Base-by-base conservation (phyloP, 2,797 vertebrate species). In the Odontamblyopus rebecca region DNA sequence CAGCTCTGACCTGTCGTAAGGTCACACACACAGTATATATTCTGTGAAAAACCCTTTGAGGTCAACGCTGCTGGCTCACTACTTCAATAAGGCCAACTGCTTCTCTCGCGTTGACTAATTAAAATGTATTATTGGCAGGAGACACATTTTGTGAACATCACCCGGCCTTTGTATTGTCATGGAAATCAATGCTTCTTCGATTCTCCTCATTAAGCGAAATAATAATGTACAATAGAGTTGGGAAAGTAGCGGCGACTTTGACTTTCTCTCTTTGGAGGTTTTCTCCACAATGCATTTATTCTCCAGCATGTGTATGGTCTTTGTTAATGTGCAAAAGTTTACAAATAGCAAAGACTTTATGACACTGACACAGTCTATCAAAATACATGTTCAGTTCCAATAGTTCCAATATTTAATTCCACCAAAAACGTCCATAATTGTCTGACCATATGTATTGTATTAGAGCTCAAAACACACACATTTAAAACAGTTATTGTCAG, bases 51-150 rank as follows among this genome's bases (percentile, higher is more conserved):
- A 69, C 32, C 44, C 9, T 60, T 67, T 53, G 19, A 74, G 67
- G 69, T 68, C 0, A 2, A 73, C 29, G 69, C 26, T 83, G 84
- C 82, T 87, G 86, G 88, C 68, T 90, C 84, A 81, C 63, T 67
- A 15, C 67, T 72, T 78, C 57, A 51, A 63, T 68, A 67, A 72
- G 78, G 54, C 69, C 59, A 64, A 35, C 56, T 80, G 51, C 18
- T 79, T 70, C 38, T 29, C 30, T 23, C 73, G 64, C 15, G n/a
- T 79, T 70, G 51, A 80, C 79, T 88, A 87, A 89, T 89, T 87
- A 86, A 86, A 88, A 85, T 82, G 76, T 84, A 69, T 76, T 85
- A 89, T 89, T 92, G 85, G 81, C 80, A 88, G 81, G 69, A 87
- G 86, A 85, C 77, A 80, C 70, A 68, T 78, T 83, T 80, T 70